Evolutionary conservation across 53 echinoderm and acorn worm genomes (phyloP), one percentile per base, ranked within the genome.

Genomic region (Antedon mediterranea): DNA sequence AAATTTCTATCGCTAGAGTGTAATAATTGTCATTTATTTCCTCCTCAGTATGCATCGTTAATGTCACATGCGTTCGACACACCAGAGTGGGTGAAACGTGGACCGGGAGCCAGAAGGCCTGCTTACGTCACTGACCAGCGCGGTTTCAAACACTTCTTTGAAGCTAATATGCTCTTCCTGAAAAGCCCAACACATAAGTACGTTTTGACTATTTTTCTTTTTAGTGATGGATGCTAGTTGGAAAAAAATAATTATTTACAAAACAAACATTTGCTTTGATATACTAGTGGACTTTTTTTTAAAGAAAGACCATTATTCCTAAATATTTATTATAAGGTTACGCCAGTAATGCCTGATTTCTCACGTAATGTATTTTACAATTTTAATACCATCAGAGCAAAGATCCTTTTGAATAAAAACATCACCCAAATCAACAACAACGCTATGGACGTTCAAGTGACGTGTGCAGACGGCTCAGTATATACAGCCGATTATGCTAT

Each of bases 31-130:
- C 37, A 4, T 18, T 57, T 18, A 11, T 28, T 31, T 28, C 34
- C 76, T 28, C 3, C 0, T 11, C 27, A 84, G 84, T 33, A 57
- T 3, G 34, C 84, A 2, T 84, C 84, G 0, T 29, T 84, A 32
- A 84, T 43, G 43, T 78, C 84, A 13, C 84, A 84, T 29, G 78
- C 78, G 3, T 84, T 84, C 28, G 84, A 84, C 73, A 75, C 84
- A 31, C 84, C 84, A 2, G 78, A 84, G 43, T 72, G 78, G 37
- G 79, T 43, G 32, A 73, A 78, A 70, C 32, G 79, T 37, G 84
- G 84, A 31, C 33, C 79, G 0, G 79, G 79, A 20, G 84, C 84
- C 9, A 30, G 79, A 29, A 78, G 73, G 26, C 84, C 71, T 43
- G 33, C 57, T 57, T 57, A 57, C 57, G 23, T 57, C 2, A 57